A percentile compares a stretch with the other conserved stretches of the same genome.
Conservation (phyloP, 1,140 invertebrate genomes). For the Brachionus rubens region DNA sequence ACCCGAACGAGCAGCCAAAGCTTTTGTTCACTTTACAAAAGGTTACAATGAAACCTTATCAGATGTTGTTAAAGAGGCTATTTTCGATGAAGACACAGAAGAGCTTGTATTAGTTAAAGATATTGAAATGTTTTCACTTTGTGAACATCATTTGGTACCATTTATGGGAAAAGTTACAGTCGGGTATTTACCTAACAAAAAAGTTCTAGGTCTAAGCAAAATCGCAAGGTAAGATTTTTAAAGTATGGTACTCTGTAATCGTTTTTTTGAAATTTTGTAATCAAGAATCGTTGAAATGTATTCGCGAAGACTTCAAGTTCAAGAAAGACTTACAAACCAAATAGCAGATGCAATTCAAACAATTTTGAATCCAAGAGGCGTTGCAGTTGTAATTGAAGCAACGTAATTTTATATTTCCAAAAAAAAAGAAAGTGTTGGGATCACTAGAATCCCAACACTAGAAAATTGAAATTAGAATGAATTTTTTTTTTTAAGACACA, state of each 20-base stretch:
- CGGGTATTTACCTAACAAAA: constrained; percentile 94
- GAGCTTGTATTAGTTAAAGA: constrained; percentile 99
- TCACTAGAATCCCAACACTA: too few species aligned
- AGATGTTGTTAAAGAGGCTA: constrained; percentile 94
- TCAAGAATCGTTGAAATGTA: constrained; percentile 88
- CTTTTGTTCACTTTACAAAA: constrained; percentile 97
- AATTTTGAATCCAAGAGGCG: constrained; percentile 89
- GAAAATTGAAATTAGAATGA: too few species aligned
- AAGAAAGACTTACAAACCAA: constrained; percentile 95
- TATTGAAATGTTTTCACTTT: constrained; percentile 99
- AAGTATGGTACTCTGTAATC: too few species aligned
- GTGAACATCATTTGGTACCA: constrained; percentile 96
- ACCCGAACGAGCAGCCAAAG: constrained; percentile 93
- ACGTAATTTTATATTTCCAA: constrained; percentile 62
- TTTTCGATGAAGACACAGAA: constrained; percentile 98
- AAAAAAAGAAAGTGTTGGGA: too few species aligned
- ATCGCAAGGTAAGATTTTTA: constrained; percentile 68
- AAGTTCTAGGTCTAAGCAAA: constrained; percentile 92
- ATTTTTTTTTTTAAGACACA: constrained; percentile 65
- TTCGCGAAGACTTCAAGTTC: constrained; percentile 89
- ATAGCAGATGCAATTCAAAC: constrained; percentile 93
- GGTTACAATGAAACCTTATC: constrained; percentile 94
- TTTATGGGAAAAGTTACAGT: constrained; percentile 96
- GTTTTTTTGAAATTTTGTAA: neutral
- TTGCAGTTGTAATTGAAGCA: constrained; percentile 90